Base-by-base conservation (phyloP, 92 coral and sea anemone species). In the Heteractis magnifica region DNA sequence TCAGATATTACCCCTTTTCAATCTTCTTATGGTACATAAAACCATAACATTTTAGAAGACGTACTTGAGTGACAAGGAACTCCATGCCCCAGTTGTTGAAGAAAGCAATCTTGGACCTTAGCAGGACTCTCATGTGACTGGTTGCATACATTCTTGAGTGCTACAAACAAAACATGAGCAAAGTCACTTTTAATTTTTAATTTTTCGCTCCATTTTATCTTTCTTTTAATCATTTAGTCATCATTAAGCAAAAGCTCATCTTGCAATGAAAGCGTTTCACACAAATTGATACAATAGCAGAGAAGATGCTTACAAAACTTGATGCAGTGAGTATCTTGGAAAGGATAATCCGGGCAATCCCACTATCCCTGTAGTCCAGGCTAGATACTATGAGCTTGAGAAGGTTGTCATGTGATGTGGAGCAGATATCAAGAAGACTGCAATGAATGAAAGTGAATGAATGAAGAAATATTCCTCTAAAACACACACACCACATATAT, bases 11-110 rank as follows among this genome's bases (percentile, higher is more conserved):
- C 13, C 7, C 44, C 44, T 34, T 34, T 34, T 34, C 44, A 34
- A 34, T 34, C 44, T 34, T 34, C 44, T 34, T 34, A 34, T 34
- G 70, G 26, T 18, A n/a, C 70, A 18, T 62, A 18, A 6, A 1
- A 62, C 19, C 0, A 18, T 34, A 34, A 34, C 44, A 34, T 34
- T 34, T 34, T 34, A 34, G 44, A 2, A 34, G 4, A 77, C 81
- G 34, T 81, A 94, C 99, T 92, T 97, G 99, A 5, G 99, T 91
- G 19, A 93, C 98, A 79, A 97, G 94, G 60, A 97, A 87, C 51
- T 97, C 99, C 81, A 97, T 97, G 70, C 99, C 99, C 94, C 98
- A 94, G 86, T 95, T 97, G 86, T 94, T 95, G 88, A 97, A 97
- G 86, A 94, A 97, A 4, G 90, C 91, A 13, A 94, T 98, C 75